phyloP scores from a whole-genome alignment of 2,113 vertebrate genomes.

The Rattus rattus region DNA sequence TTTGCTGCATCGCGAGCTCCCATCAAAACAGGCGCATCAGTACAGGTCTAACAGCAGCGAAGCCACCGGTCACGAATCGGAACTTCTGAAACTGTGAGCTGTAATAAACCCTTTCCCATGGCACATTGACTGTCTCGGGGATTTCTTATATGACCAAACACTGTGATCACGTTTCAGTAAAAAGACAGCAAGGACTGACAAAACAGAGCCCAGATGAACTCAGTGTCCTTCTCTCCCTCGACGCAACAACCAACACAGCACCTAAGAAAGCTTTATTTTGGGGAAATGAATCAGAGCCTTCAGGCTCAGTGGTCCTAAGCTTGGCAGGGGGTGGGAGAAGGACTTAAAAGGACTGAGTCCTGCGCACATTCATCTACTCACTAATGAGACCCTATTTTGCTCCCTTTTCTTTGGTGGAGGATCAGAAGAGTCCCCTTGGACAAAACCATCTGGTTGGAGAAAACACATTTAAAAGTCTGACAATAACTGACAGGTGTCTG shows the following conservation, averaged over 20 bases:
- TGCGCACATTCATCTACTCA: neutral
- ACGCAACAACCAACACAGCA: neutral
- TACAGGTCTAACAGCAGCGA: neutral
- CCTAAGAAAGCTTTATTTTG: neutral
- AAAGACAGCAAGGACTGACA: neutral
- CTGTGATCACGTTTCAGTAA: neutral
- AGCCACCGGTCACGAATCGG: too few relatives aligned
- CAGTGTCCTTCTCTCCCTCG: neutral
- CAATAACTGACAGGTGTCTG: neutral
- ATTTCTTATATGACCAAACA: neutral
- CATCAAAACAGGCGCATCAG: too few relatives aligned
- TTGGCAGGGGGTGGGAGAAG: neutral
- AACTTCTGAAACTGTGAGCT: neutral
- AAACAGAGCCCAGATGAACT: neutral
- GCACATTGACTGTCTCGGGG: neutral
- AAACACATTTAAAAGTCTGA: neutral
- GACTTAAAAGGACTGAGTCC: neutral
- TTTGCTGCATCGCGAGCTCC: neutral
- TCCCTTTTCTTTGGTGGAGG: neutral
- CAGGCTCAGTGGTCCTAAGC: neutral
- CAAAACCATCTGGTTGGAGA: neutral
- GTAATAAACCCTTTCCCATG: neutral
- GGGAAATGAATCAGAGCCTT: neutral
- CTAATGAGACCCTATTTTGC: neutral
- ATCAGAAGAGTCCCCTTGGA: neutral